A percentile compares a stretch with the other conserved stretches of the same genome.
These are phyloP conservation scores for Heliopora coerulea DNA, from an alignment of 92 coral and sea anemone genomes.

Conservation along the genomic window DNA sequence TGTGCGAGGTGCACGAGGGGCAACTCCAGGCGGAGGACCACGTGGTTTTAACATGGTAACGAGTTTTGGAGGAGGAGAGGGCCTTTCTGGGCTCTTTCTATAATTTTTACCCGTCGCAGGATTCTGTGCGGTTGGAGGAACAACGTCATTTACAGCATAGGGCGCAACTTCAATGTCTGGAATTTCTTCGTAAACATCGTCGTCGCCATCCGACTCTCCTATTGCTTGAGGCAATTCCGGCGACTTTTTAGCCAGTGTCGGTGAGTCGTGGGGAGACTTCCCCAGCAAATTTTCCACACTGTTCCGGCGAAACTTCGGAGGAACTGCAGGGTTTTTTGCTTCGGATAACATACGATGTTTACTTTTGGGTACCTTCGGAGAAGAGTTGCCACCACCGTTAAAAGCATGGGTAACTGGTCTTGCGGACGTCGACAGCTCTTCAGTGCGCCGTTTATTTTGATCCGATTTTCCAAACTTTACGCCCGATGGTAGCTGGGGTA, in stretches of 20 bases:
- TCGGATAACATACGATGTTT: neutral
- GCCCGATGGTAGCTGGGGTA: conserved; percentile 44
- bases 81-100: conserved; percentile 15
- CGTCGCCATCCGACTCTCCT: neutral
- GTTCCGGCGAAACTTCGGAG: conserved; percentile 16
- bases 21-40: conserved; percentile 2
- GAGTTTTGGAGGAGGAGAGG: conserved; percentile 12
- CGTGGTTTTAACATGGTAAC: conserved; percentile 6
- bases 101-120: neutral
- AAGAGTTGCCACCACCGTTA: neutral
- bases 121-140: neutral
- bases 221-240: neutral
- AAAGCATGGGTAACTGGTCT: neutral
- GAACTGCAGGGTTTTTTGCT: neutral
- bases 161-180: conserved; percentile 6
- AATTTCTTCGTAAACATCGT: conserved; percentile 31
- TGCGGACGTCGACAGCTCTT: neutral
- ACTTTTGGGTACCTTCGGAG: conserved; percentile 4
- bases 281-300: conserved; percentile 3
- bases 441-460: neutral
- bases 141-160: conserved; percentile 29
- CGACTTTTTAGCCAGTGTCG: conserved; percentile 5
- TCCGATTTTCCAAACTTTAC: neutral
- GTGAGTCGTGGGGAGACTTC: conserved; percentile 3
- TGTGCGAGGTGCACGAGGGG: conserved; percentile 27